Evolutionary conservation across 2,888 invertebrate genomes (phyloP).

Genomic region (Watsonalla binaria): DNA sequence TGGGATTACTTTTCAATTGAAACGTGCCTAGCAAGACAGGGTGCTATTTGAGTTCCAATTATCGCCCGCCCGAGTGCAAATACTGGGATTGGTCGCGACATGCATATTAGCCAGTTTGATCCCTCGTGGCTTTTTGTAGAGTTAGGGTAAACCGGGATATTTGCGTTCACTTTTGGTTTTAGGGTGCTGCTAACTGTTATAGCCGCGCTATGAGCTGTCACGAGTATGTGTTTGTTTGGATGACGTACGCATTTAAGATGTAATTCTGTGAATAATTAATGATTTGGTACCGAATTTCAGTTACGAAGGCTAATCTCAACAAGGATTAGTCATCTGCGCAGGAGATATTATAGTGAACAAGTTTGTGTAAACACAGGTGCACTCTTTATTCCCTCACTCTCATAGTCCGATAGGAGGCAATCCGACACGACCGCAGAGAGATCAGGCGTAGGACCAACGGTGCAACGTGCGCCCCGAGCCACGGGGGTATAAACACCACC

Average conservation of each 20-base stretch:
- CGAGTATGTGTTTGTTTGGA: neutral
- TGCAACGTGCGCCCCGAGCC: too few species aligned
- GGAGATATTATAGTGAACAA: too few species aligned
- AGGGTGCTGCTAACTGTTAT: neutral
- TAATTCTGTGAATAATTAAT: too few species aligned
- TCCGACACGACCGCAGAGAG: too few species aligned
- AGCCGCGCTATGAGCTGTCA: neutral
- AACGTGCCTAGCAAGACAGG: conserved; percentile 73
- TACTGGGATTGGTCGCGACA: conserved; percentile 60
- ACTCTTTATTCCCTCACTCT: too few species aligned
- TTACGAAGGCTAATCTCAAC: too few species aligned
- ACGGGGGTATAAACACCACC: too few species aligned
- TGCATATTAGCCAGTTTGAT: conserved; percentile 53
- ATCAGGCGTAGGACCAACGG: too few species aligned
- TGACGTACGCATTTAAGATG: neutral
- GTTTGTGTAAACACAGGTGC: too few species aligned
- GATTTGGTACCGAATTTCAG: too few species aligned
- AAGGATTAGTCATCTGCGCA: too few species aligned
- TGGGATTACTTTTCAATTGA: conserved; percentile 74
- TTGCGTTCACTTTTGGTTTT: conserved; percentile 1
- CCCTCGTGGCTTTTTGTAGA: conserved; percentile 16
- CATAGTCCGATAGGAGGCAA: too few species aligned
- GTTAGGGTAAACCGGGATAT: conserved; percentile 5
- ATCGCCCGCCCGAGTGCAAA: conserved; percentile 62
- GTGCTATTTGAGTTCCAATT: conserved; percentile 75